Conservation (phyloP, 2,888 invertebrate species). For the Ptychoptera albimana region DNA sequence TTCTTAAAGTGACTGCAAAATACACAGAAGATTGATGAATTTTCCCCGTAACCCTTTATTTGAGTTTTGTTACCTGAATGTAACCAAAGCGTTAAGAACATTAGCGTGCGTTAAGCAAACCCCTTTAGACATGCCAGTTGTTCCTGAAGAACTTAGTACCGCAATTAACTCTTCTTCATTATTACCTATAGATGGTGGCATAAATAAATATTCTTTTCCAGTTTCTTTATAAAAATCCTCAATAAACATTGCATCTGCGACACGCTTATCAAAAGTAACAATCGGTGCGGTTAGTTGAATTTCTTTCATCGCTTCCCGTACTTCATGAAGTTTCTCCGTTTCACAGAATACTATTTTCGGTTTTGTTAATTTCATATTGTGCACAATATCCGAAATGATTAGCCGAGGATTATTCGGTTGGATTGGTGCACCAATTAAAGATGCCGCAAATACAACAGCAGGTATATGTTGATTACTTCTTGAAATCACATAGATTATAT, state of each 20-base stretch:
- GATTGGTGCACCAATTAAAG: conserved; percentile 4
- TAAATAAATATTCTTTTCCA: conserved; percentile 5
- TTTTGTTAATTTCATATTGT: conserved; percentile 1
- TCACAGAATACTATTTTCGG: conserved; percentile 6
- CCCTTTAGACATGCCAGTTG: no score
- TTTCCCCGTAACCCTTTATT: no score
- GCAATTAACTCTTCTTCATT: not conserved
- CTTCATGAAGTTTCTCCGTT: not conserved
- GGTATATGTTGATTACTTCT: conserved; percentile 1
- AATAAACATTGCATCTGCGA: not conserved
- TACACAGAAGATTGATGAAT: no score
- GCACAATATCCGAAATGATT: not conserved
- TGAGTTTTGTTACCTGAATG: no score
- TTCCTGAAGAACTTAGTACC: no score
- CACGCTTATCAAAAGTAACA: conserved; percentile 2
- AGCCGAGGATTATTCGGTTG: conserved; percentile 3
- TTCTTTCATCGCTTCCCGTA: conserved; percentile 3
- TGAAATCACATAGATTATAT: conserved; percentile 5
- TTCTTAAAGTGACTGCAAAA: no score
- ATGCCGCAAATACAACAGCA: not conserved
- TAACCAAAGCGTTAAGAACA: no score
- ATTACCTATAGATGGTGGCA: conserved; percentile 3
- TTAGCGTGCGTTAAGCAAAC: no score
- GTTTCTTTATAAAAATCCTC: conserved; percentile 5
- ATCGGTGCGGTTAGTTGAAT: conserved; percentile 1